These are phyloP conservation scores for Argynnis bischoffii DNA, from an alignment of 2,888 invertebrate genomes.

Conservation along the genomic window DNA sequence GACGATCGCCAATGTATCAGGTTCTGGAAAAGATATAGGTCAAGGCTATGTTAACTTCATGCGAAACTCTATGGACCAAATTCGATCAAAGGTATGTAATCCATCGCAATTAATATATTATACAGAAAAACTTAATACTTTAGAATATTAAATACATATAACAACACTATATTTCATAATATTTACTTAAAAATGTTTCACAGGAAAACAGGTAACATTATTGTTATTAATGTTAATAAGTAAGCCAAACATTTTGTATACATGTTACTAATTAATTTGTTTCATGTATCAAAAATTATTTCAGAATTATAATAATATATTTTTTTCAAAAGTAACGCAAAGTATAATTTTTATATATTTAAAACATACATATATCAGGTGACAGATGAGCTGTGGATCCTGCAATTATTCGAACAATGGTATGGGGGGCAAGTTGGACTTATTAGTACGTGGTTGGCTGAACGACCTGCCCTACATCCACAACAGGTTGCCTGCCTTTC, in stretches of 20 bases:
- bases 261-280: no score
- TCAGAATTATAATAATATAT: neutral
- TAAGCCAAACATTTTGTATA: neutral
- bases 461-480: constrained; percentile 96
- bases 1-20: constrained; percentile 90
- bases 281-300: no score
- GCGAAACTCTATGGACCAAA: constrained; percentile 98
- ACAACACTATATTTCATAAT: no score
- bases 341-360: neutral
- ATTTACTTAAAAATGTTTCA: neutral
- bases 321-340: neutral
- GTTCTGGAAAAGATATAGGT: constrained; percentile 97
- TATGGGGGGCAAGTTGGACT: constrained; percentile 96
- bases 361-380: constrained; percentile 53
- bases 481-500: constrained; percentile 99
- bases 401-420: constrained; percentile 91
- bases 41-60: constrained; percentile 99
- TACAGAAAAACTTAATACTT: no score
- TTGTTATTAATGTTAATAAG: neutral
- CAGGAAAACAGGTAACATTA: neutral
- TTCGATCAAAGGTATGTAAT: constrained; percentile 92
- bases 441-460: constrained; percentile 96
- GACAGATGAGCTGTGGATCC: constrained; percentile 85
- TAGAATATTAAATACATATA: no score
- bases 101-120: neutral